Percentiles rank a stretch among this genome's conserved stretches.
These are phyloP conservation scores for Dufourea novaeangliae DNA, from an alignment of 1,140 invertebrate genomes.

Conservation along the genomic window DNA sequence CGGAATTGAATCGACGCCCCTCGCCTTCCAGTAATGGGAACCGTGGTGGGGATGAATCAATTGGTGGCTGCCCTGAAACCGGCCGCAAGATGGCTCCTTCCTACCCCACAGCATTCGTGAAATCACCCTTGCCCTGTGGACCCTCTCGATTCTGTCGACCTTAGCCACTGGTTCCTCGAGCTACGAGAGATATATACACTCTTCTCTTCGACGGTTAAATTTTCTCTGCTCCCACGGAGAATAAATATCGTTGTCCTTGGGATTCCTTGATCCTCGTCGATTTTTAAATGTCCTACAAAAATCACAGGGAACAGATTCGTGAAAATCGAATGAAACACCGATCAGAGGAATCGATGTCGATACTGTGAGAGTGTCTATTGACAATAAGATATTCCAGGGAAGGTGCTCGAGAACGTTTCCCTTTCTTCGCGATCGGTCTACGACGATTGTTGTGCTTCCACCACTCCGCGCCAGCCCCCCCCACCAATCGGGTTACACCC, in stretches of 20 bases:
- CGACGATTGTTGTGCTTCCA: constrained; percentile 53
- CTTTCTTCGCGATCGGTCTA: constrained; percentile 52
- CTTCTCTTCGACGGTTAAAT: constrained; percentile 38
- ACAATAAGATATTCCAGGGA: constrained; percentile 11
- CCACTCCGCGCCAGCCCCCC: constrained; percentile 45
- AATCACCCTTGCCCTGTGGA: constrained; percentile 69
- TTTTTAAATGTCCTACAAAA: background rate
- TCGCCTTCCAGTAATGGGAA: constrained; percentile 50
- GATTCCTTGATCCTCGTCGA: background rate
- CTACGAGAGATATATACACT: constrained; percentile 32
- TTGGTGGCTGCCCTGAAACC: constrained; percentile 78
- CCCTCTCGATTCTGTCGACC: constrained; percentile 37
- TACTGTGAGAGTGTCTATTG: background rate
- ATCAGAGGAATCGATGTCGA: background rate
- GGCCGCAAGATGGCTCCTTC: constrained; percentile 82
- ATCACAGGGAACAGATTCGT: background rate
- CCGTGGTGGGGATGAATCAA: constrained; percentile 79
- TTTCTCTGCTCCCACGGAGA: constrained; percentile 20
- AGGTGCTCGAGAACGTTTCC: constrained; percentile 40
- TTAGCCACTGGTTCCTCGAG: constrained; percentile 48
- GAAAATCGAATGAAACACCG: background rate
- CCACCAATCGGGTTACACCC: constrained; percentile 57
- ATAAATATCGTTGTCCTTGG: background rate
- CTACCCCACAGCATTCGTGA: constrained; percentile 65
- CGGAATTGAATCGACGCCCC: constrained; percentile 78